Evolutionary conservation across 2,888 invertebrate species (phyloP).

Genomic region (Papilio gigon): DNA sequence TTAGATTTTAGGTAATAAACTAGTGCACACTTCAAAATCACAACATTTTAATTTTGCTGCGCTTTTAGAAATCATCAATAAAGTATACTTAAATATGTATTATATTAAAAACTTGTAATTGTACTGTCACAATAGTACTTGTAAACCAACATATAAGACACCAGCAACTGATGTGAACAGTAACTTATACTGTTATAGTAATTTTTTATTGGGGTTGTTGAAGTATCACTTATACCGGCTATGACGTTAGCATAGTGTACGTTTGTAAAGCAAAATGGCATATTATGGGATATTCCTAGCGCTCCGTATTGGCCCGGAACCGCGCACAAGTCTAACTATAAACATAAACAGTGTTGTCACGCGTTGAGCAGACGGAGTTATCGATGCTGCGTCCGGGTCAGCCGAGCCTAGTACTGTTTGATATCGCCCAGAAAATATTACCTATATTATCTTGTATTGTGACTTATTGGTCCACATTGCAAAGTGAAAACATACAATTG

Average conservation of each 20-base stretch:
- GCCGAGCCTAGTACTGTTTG: constrained; percentile 53
- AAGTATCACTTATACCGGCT: neutral
- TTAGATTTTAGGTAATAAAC: neutral
- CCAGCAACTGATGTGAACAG: neutral
- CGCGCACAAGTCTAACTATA: constrained; percentile 54
- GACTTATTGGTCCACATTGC: constrained; percentile 43
- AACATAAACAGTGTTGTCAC: constrained; percentile 65
- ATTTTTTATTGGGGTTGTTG: neutral
- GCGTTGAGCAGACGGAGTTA: constrained; percentile 66
- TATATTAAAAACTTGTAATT: no score
- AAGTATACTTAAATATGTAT: no score
- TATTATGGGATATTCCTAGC: constrained; percentile 26
- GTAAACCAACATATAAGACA: no score
- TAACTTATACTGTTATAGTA: neutral
- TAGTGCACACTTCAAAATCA: no score
- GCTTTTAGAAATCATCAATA: no score
- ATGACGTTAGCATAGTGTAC: constrained; percentile 3
- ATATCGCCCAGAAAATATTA: constrained; percentile 52
- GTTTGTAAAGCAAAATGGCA: constrained; percentile 22
- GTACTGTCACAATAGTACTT: no score
- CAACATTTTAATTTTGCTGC: no score
- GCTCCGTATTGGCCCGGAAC: constrained; percentile 49
- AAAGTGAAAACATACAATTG: neutral
- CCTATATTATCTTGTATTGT: constrained; percentile 46
- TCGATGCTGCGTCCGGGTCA: constrained; percentile 71